Evolutionary conservation across 2,888 invertebrate genomes (phyloP), one percentile per base, ranked within the genome.

Genomic region (Thelaira solivaga): DNA sequence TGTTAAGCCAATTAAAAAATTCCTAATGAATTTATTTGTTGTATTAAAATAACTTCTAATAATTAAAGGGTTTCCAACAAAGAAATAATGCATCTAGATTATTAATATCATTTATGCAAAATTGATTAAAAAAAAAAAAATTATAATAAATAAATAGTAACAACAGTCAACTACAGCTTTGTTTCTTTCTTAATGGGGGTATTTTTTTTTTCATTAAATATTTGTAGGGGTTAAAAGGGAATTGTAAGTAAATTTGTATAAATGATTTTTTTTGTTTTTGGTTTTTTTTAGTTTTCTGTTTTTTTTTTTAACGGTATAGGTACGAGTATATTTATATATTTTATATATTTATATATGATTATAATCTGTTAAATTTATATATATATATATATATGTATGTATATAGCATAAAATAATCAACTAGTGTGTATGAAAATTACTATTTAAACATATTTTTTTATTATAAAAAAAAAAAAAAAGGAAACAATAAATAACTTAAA

Each of bases 161-260:
- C 83, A 87, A 87, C 84, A 85, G 83, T 85, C 85, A 88, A 86
- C 87, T 88, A 88, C 86, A 82, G 78, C 84, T 82, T 83, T 82
- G 72, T 82, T 83, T 80, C 80, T 80, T 82, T 81, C 80, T 82
- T 81, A 80, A 82, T n/a, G n/a, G 6, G 49, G 24, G 29, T 49
- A 39, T 65, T 20, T 49, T 55, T 43, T 64, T 22, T 45, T 55
- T 47, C 47, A 47, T 68, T 57, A 55, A 36, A 47, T 62, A 41
- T 18, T 49, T 64, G 51, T 6, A 47, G 53, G 59, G 53, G 64
- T 43, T 57, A 45, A 18, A 26, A 34, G 72, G 76, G 45, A 45
- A 68, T 55, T 22, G 31, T 29, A 61, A 13, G 26, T 59, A 68
- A 61, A 41, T 53, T 72, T 64, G 45, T 53, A 53, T 67, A 61